phyloP scores from a whole-genome alignment of 1,140 invertebrate genomes.

The Sarcophaga bullata region DNA sequence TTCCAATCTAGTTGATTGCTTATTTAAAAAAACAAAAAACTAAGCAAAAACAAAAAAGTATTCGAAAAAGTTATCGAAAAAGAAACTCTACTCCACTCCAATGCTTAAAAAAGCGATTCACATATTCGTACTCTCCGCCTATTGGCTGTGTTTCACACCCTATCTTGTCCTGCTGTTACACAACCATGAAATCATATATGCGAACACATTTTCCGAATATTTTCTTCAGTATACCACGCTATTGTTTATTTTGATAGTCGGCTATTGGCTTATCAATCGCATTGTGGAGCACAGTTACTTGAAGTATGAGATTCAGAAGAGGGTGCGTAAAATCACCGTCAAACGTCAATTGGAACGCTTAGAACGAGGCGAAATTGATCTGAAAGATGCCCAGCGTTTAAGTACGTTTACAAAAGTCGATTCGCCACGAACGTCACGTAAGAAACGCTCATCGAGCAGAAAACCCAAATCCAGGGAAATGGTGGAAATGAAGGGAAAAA shows the following conservation, averaged over 20 bases:
- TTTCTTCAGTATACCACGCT: background rate
- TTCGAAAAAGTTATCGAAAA: background rate
- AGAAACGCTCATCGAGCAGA: background rate
- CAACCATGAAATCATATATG: background rate
- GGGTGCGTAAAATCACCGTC: background rate
- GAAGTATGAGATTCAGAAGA: background rate
- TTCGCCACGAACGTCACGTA: background rate
- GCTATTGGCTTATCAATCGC: constrained; percentile 14
- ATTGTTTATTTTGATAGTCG: background rate
- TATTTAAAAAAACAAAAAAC: too few species aligned
- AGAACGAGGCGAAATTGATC: background rate
- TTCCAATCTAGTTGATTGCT: too few species aligned
- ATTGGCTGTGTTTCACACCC: background rate
- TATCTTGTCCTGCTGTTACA: background rate
- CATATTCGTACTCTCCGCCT: background rate
- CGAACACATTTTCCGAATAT: background rate
- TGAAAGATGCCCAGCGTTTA: background rate
- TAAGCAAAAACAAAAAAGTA: background rate
- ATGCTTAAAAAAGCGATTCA: constrained; percentile 2
- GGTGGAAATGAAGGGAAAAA: background rate
- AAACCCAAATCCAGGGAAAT: background rate
- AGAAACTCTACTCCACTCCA: background rate
- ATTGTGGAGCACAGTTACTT: background rate
- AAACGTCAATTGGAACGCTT: background rate
- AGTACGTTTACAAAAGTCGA: background rate